Conservation (phyloP, 2,888 invertebrate genomes). For the Hipparchia semele region DNA sequence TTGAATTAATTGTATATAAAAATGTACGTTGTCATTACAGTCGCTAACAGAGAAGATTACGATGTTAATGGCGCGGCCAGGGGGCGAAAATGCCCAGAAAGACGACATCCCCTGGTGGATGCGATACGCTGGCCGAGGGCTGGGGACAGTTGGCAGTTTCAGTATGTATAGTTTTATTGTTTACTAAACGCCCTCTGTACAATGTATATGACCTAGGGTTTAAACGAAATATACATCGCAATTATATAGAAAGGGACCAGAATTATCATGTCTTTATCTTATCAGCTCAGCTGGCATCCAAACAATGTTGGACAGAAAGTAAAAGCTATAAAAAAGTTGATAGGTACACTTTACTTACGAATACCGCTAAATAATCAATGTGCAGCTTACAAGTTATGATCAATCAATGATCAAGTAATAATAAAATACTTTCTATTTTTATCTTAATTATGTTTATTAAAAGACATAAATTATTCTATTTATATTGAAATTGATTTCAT, state of each 20-base stretch:
- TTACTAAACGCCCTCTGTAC: slow-evolving; percentile 19
- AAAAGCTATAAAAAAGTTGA: neutral
- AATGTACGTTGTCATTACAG: slow-evolving; percentile 72
- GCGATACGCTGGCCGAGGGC: slow-evolving; percentile 91
- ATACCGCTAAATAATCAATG: neutral
- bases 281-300: slow-evolving; percentile 40
- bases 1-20: slow-evolving; percentile 43
- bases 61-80: slow-evolving; percentile 91
- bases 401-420: neutral
- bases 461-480: neutral
- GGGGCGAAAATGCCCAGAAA: slow-evolving; percentile 89
- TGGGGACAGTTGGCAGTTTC: slow-evolving; percentile 93
- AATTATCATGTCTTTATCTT: slow-evolving; percentile 42
- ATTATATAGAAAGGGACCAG: neutral
- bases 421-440: slow-evolving; percentile 2
- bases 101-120: slow-evolving; percentile 95
- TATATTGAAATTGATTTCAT: too few species aligned
- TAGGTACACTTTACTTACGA: neutral
- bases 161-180: slow-evolving; percentile 84
- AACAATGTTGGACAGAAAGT: slow-evolving; percentile 26
- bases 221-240: neutral
- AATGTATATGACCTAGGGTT: neutral
- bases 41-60: slow-evolving; percentile 91
- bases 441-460: neutral
- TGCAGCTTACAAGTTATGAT: neutral